Evolutionary conservation across 2,888 invertebrate genomes (phyloP), one percentile per base, ranked within the genome.

Genomic region (Aleiodes alternator): DNA sequence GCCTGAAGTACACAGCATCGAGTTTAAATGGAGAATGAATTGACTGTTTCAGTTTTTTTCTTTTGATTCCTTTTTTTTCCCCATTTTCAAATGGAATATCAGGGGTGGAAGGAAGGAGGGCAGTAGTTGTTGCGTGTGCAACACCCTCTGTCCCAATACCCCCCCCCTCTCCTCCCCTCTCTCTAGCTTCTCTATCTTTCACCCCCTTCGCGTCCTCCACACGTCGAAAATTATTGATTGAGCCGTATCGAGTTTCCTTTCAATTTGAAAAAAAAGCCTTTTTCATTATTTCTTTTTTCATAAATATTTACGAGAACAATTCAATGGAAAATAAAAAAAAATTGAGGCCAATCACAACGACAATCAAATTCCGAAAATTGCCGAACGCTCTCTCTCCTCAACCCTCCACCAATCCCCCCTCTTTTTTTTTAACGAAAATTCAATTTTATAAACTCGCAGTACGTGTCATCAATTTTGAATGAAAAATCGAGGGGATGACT

Each of bases 181-280:
- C 75, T 79, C 78, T 78, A 1, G 23, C 79, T 79, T 78, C 78
- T 77, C 79, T 78, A 77, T 78, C 75, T 78, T 76, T 77, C 79
- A 78, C 76, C 76, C 72, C 76, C 78, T 72, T 76, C 80, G 14
- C 68, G 31, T 66, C 71, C 75, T 51, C 53, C 64, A 34, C 51
- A 68, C 16, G 68, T 51, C 31, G 68, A 68, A 53, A 64, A 64
- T 43, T 64, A 56, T 70, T 66, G 38, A 34, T 76, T 73, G 57
- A 16, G 53, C 57, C 55, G 31, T 68, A 68, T 68, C 68, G 51
- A 68, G 51, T 68, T 68, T 57, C 53, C 55, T 43, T 23, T 55
- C 16, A 31, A 29, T 34, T 34, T 34, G 34, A 34, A 34, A 34
- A 34, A 34, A 34, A 34, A 4, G 34, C 34, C 34, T 34, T 6